These are phyloP conservation scores for Auanema freiburgensis DNA, from an alignment of 2,888 invertebrate species.

Conservation along the genomic window DNA sequence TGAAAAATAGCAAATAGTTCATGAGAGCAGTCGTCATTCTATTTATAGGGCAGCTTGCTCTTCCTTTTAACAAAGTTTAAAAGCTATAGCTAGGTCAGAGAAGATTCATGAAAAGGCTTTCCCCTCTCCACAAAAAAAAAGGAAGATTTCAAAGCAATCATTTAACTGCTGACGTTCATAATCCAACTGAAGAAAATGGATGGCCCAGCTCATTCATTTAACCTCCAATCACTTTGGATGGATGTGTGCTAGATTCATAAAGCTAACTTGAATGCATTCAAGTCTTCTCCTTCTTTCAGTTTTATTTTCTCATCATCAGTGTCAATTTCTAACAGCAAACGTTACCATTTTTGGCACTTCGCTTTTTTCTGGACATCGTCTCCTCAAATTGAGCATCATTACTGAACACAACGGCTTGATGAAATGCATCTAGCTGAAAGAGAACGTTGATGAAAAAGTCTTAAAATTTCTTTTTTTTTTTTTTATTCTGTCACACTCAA, in stretches of 20 bases:
- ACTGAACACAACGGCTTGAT: constrained; percentile 60
- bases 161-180: too few species aligned
- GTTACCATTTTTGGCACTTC: constrained; percentile 10
- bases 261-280: not conserved
- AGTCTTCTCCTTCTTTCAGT: not conserved
- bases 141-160: not conserved
- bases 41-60: not conserved
- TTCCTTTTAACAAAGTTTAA: not conserved
- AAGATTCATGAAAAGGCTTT: not conserved
- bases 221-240: too few species aligned
- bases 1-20: not conserved
- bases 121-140: too few species aligned
- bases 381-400: constrained; percentile 50
- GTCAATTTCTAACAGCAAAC: constrained; percentile 2
- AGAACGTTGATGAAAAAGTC: not conserved
- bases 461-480: not conserved
- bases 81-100: not conserved
- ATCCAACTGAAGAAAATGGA: too few species aligned
- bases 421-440: constrained; percentile 58
- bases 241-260: not conserved
- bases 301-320: not conserved
- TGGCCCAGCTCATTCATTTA: not conserved
- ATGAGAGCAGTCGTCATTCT: not conserved
- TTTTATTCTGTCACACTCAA: not conserved
- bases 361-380: constrained; percentile 1